phyloP scores from a whole-genome alignment of 2,113 vertebrate species.

The Corythornis vintsioides region DNA sequence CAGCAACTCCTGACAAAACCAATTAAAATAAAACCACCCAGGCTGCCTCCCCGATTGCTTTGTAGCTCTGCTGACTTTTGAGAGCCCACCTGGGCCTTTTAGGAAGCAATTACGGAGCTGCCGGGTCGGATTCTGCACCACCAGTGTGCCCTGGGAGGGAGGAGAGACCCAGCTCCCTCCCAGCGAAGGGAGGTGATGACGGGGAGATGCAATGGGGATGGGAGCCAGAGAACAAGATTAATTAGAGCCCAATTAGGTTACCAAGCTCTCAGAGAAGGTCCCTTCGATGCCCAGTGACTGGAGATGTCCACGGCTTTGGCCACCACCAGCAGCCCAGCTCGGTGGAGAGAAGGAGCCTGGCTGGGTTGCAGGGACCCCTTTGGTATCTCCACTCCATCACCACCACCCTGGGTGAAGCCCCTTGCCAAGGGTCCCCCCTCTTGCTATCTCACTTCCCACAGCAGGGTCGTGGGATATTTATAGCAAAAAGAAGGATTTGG shows the following conservation, averaged over 20 bases:
- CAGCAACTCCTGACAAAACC: conserved; percentile 43
- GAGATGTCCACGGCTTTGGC: neutral
- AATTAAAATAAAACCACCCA: neutral
- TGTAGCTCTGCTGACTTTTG: neutral
- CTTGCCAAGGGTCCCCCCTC: neutral
- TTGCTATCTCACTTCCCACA: neutral
- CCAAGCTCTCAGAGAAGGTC: neutral
- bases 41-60: conserved; percentile 19
- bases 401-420: neutral
- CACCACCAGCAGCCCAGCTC: neutral
- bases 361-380: neutral
- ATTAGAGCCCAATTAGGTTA: conserved; percentile 25
- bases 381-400: neutral
- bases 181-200: rapidly evolving
- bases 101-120: conserved; percentile 8
- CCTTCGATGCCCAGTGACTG: neutral
- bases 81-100: conserved; percentile 62
- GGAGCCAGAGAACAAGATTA: neutral
- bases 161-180: neutral
- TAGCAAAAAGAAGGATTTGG: neutral
- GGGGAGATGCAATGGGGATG: neutral
- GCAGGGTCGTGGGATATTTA: neutral
- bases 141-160: rapidly evolving
- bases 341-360: neutral
- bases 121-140: neutral